Conservation (phyloP, 2,888 invertebrate genomes). For the Melitaea athalia region DNA sequence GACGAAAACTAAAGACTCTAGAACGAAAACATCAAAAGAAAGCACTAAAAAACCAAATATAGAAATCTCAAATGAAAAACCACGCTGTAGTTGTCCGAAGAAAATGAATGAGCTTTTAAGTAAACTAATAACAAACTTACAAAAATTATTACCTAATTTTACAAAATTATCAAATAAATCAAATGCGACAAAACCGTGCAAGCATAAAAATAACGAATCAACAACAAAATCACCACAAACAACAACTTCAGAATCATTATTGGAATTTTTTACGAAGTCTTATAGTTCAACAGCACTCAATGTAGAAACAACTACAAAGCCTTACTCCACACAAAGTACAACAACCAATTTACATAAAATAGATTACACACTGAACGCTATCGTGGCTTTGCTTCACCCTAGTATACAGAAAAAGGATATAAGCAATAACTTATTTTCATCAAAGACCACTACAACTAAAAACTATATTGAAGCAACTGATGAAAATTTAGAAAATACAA, state of each 20-base stretch:
- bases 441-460: constrained; percentile 8
- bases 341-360: constrained; percentile 7
- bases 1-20: constrained; percentile 19
- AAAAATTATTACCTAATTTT: constrained; percentile 49
- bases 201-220: not conserved
- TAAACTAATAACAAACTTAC: constrained; percentile 52
- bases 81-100: constrained; percentile 55
- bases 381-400: constrained; percentile 33
- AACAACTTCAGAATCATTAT: not conserved
- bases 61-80: constrained; percentile 18
- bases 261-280: not conserved
- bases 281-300: not conserved
- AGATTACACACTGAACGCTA: constrained; percentile 21
- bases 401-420: not conserved
- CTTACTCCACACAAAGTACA: not conserved
- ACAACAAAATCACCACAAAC: not conserved
- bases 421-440: not conserved
- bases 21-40: constrained; percentile 9
- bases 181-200: constrained; percentile 8
- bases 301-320: not conserved
- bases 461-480: constrained; percentile 20
- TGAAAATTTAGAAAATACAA: constrained; percentile 13
- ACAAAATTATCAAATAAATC: constrained; percentile 6
- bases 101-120: constrained; percentile 47
- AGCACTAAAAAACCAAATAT: constrained; percentile 12